Evolutionary conservation across 2,797 vertebrate species (phyloP).

Genomic region (Scomberomorus guttatus): DNA sequence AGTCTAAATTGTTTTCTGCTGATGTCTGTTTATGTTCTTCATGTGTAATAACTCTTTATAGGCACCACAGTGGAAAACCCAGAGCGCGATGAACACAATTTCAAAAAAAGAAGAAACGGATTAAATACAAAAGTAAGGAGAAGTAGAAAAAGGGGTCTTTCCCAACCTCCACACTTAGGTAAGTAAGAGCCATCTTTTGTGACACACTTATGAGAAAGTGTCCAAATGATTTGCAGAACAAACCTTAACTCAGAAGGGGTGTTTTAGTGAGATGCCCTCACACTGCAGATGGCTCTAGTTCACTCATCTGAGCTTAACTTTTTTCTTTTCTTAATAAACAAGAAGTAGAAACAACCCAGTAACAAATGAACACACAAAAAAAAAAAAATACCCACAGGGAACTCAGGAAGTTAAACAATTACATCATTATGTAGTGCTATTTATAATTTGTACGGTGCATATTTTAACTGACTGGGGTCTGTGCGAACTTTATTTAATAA

Average conservation of each 20-base stretch:
- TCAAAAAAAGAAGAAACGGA: not conserved
- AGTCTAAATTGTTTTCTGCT: conserved; percentile 16
- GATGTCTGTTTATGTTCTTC: not conserved
- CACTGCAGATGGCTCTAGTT: not conserved
- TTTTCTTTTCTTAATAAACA: not conserved
- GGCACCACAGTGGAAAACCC: not conserved
- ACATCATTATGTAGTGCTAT: not conserved
- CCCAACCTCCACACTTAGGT: not conserved
- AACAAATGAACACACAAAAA: not conserved
- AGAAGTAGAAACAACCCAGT: not conserved
- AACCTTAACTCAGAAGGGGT: not conserved
- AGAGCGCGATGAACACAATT: not conserved
- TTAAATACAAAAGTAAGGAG: not conserved
- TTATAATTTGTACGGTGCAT: not conserved
- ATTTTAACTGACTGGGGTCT: not conserved
- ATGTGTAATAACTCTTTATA: not conserved
- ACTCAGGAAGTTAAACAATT: not conserved
- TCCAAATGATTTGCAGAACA: not conserved
- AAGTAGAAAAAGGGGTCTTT: not conserved
- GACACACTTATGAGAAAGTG: no score
- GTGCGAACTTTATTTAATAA: not conserved
- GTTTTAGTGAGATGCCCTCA: not conserved
- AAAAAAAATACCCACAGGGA: not conserved
- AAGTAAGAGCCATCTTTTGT: no score
- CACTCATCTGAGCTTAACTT: not conserved